Evolutionary conservation across 1,140 invertebrate species (phyloP).

Genomic region (Mya arenaria): DNA sequence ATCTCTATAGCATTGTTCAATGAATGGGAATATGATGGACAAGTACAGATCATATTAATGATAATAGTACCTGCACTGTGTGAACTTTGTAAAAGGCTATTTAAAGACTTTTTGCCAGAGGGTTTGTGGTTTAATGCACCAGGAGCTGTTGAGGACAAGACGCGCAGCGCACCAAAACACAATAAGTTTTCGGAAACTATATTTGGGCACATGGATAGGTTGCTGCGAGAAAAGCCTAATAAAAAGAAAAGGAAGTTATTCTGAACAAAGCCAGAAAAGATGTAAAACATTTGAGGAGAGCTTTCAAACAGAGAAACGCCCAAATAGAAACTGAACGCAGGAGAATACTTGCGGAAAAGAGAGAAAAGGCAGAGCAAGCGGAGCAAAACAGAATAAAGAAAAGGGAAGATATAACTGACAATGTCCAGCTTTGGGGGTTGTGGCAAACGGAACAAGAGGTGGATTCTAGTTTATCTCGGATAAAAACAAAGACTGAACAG

Average conservation of each 20-base stretch:
- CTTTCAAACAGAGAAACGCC: not conserved
- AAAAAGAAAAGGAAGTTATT: not conserved
- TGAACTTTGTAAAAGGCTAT: not conserved
- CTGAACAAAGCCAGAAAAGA: not conserved
- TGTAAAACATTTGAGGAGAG: not conserved
- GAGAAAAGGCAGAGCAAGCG: slow-evolving; percentile 3
- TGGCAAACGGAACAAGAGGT: not conserved
- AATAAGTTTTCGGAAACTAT: slow-evolving; percentile 12
- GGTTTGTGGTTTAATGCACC: not conserved
- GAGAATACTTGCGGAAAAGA: not conserved
- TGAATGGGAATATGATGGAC: slow-evolving; percentile 28
- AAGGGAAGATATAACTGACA: slow-evolving; percentile 18
- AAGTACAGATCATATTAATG: not conserved
- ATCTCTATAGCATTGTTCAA: not conserved
- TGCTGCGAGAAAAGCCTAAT: slow-evolving; percentile 16
- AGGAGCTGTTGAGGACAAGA: not conserved
- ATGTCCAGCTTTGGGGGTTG: slow-evolving; percentile 3
- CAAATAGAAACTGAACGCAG: not conserved
- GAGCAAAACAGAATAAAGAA: not conserved
- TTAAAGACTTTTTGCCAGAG: slow-evolving; percentile 3
- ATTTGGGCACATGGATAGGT: slow-evolving; percentile 23
- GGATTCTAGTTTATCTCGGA: not conserved
- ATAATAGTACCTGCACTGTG: slow-evolving; percentile 17
- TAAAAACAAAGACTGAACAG: not conserved
- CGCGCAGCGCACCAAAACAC: not conserved